Base-by-base conservation (phyloP, 2,888 invertebrate genomes). In the Eupeodes luniger region DNA sequence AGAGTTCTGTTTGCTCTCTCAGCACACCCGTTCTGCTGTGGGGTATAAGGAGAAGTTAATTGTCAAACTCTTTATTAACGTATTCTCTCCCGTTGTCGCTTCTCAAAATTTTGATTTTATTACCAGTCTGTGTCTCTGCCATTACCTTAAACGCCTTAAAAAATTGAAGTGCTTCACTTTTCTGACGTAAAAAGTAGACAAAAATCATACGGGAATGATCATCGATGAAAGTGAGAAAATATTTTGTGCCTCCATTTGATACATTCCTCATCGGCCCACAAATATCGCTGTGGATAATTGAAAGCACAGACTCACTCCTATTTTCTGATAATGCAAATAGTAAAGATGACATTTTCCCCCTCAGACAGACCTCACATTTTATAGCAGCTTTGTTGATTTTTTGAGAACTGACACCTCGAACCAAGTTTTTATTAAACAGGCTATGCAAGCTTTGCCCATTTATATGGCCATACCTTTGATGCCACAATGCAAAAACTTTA, bases 11-110 rank as follows among this genome's bases (percentile, higher is more conserved):
- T 90, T 9, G 72, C 70, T 40, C 91, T 74, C 72, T 91, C 91
- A 10, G 90, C 90, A n/a, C 84, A 40, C 10, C 90, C 90, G 62
- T 91, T 91, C 75, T 91, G 90, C 69, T 91, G 87, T 57, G 91
- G 90, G 10, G 89, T 86, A 85, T 90, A n/a, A 89, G 90, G 80
- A 61, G 87, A 88, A 16, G 88, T 89, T 9, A 78, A 61, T 47
- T 19, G 76, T 67, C 76, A 7, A 91, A 64, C 9, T 64, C 78
- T 49, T 27, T 77, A 51, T 77, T 77, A 14, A 72, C 77, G 36
- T 70, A 83, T 61, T 69, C 82, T n/a, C 36, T 66, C 0, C 74
- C 78, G 27, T 2, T n/a, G n/a, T n/a, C n/a, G n/a, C n/a, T n/a
- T n/a, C n/a, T n/a, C n/a, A n/a, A n/a, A n/a, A n/a, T n/a, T n/a